Conservation (phyloP, 2,797 vertebrate species). For the Anguilla pacifica region DNA sequence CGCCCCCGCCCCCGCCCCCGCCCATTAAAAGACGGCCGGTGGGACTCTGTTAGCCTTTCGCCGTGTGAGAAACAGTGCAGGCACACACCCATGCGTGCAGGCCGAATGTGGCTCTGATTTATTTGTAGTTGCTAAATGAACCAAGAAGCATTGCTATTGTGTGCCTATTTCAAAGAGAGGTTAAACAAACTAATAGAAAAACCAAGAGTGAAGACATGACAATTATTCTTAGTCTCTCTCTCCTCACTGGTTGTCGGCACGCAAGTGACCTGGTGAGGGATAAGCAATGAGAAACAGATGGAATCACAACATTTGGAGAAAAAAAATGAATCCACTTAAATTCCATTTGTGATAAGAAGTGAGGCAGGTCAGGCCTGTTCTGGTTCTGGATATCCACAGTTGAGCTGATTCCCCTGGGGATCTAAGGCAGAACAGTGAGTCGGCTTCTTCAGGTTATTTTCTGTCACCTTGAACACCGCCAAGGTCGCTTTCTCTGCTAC, state of each 20-base stretch:
- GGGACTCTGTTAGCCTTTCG: too few species aligned
- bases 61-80: too few species aligned
- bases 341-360: not conserved
- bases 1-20: too few species aligned
- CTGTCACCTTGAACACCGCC: slow-evolving; percentile 6
- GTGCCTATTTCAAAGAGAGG: too few species aligned
- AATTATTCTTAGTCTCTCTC: not conserved
- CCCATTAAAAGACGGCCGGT: too few species aligned
- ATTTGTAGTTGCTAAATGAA: not conserved
- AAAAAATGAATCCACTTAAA: not conserved
- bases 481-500: not conserved
- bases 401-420: not conserved
- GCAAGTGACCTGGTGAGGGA: not conserved
- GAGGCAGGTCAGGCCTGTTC: not conserved
- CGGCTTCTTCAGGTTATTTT: not conserved
- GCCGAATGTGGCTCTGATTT: too few species aligned
- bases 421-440: not conserved
- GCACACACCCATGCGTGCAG: too few species aligned
- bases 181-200: not conserved
- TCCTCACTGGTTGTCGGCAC: not conserved
- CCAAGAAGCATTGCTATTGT: not conserved
- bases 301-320: not conserved
- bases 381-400: not conserved
- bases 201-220: not conserved
- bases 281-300: not conserved